These are phyloP conservation scores for Belgica antarctica DNA, from an alignment of 2,888 invertebrate genomes.

Conservation along the genomic window DNA sequence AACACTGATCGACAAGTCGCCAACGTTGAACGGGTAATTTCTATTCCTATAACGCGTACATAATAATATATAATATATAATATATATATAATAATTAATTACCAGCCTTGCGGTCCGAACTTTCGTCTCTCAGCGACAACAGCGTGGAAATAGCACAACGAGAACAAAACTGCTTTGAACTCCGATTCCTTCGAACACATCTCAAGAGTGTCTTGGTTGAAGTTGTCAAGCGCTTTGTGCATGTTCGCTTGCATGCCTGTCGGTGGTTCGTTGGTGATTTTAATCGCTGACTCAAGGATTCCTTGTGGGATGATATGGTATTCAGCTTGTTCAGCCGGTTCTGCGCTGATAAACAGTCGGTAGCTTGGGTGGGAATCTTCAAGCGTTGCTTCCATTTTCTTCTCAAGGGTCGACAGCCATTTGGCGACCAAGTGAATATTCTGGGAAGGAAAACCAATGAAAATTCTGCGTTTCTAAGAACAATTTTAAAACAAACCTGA, in stretches of 20 bases:
- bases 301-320: constrained; percentile 75
- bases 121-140: constrained; percentile 89
- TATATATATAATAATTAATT: no score
- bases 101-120: constrained; percentile 61
- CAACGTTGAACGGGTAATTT: constrained; percentile 74
- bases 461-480: not conserved
- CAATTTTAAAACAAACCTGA: not conserved
- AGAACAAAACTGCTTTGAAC: constrained; percentile 85
- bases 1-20: constrained; percentile 88
- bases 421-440: constrained; percentile 88
- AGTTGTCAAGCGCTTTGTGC: constrained; percentile 89
- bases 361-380: constrained; percentile 66
- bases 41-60: no score
- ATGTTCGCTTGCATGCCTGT: constrained; percentile 93
- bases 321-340: constrained; percentile 70
- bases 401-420: constrained; percentile 86
- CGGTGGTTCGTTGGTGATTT: constrained; percentile 94
- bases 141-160: constrained; percentile 92
- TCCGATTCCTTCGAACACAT: constrained; percentile 91
- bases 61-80: no score
- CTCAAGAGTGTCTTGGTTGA: constrained; percentile 87
- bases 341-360: constrained; percentile 81
- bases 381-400: constrained; percentile 81
- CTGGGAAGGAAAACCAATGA: constrained; percentile 55
- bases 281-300: constrained; percentile 87